Evolutionary conservation across 2,888 invertebrate species (phyloP).

Genomic region (Cheilosia impressa): DNA sequence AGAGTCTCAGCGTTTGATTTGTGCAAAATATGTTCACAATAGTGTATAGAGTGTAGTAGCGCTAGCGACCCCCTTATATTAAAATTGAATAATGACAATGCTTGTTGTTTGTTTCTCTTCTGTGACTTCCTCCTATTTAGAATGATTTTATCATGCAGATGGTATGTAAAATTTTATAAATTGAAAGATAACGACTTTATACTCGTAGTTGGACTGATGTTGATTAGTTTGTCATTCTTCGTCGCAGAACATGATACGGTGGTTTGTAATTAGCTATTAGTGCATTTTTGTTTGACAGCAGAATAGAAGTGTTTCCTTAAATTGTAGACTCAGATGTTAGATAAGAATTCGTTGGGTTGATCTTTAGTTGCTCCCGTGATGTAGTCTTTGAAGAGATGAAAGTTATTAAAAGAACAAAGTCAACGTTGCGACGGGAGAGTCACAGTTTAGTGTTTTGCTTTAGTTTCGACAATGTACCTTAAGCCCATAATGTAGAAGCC

Average conservation of each 20-base stretch:
- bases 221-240: constrained; percentile 9
- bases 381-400: too few species aligned
- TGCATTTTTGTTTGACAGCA: neutral
- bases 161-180: constrained; percentile 47
- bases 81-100: constrained; percentile 35
- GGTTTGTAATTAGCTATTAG: neutral
- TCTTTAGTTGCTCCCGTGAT: too few species aligned
- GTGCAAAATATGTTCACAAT: constrained; percentile 38
- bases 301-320: too few species aligned
- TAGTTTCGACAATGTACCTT: too few species aligned
- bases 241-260: neutral
- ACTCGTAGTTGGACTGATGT: constrained; percentile 2
- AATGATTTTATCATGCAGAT: constrained; percentile 40
- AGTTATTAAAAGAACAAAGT: too few species aligned
- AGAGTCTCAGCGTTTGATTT: constrained; percentile 38
- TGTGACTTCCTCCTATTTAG: constrained; percentile 24
- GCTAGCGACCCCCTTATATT: constrained; percentile 9
- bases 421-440: too few species aligned
- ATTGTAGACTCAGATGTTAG: too few species aligned
- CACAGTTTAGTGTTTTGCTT: too few species aligned
- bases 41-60: neutral
- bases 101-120: neutral
- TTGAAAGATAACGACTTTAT: constrained; percentile 42
- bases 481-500: too few species aligned
- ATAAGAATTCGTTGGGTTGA: too few species aligned